Evolutionary conservation across 2,888 invertebrate species (phyloP).

Genomic region (Scaptomyza reducta): DNA sequence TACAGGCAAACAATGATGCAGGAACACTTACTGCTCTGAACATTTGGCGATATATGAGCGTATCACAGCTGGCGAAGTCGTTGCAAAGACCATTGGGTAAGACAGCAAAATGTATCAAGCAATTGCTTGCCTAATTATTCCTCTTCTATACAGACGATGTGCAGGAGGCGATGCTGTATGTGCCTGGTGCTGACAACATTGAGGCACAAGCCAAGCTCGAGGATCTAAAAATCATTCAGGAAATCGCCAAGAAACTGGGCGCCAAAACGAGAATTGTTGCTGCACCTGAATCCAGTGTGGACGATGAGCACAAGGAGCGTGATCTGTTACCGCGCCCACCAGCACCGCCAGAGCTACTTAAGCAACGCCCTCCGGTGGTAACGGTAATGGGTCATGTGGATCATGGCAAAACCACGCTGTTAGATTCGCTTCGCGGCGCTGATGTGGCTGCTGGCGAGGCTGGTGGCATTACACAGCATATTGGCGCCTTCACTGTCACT

Average conservation of each 20-base stretch:
- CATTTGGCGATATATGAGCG: constrained; percentile 93
- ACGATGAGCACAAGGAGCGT: constrained; percentile 82
- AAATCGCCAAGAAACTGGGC: constrained; percentile 89
- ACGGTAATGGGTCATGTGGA: constrained; percentile 99
- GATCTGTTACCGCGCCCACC: constrained; percentile 88
- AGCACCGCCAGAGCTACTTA: constrained; percentile 87
- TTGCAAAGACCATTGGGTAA: constrained; percentile 88
- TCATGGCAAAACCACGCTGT: constrained; percentile 98
- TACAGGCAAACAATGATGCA: constrained; percentile 51
- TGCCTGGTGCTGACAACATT: constrained; percentile 86
- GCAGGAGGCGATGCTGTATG: constrained; percentile 88
- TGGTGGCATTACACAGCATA: constrained; percentile 99
- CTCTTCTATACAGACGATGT: constrained; percentile 86
- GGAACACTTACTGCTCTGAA: constrained; percentile 78
- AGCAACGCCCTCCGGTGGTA: constrained; percentile 94
- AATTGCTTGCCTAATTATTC: neutral
- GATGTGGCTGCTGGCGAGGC: constrained; percentile 96
- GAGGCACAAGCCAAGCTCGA: constrained; percentile 86
- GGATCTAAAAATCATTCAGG: constrained; percentile 87
- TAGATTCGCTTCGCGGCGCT: constrained; percentile 94
- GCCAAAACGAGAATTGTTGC: constrained; percentile 86
- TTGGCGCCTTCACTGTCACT: constrained; percentile 96
- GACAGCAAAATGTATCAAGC: neutral
- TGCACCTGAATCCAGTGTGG: constrained; percentile 78
- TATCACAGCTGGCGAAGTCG: constrained; percentile 89